Percentiles rank a stretch among this genome's conserved stretches.
phyloP scores from a whole-genome alignment of 2,797 vertebrate genomes.

The Pterois miles region DNA sequence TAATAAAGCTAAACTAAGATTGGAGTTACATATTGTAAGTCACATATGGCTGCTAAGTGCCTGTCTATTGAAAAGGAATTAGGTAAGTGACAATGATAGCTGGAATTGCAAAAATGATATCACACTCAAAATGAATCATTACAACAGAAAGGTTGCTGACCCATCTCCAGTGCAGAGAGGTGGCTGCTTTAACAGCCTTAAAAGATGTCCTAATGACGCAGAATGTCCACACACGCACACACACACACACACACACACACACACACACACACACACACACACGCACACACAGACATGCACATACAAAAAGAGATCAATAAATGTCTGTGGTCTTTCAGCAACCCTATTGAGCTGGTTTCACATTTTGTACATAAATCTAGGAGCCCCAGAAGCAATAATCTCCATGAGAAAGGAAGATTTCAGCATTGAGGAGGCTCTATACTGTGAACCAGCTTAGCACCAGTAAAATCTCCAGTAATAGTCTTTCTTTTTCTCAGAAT shows the following conservation, averaged over 20 bases:
- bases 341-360: conserved; percentile 16
- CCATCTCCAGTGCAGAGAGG: neutral
- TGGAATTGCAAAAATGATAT: neutral
- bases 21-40: neutral
- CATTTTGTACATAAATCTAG: conserved; percentile 32
- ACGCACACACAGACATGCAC: too few relatives aligned
- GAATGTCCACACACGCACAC: conserved; percentile 12
- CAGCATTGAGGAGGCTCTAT: neutral
- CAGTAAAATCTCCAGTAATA: conserved; percentile 1
- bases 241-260: too few relatives aligned
- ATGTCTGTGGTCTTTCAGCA: too few relatives aligned
- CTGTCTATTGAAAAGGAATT: neutral
- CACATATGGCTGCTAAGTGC: neutral
- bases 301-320: too few relatives aligned
- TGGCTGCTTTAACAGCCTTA: neutral
- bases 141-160: too few relatives aligned
- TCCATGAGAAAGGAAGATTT: conserved; percentile 49
- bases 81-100: neutral
- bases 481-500: neutral
- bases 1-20: neutral
- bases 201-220: conserved; percentile 8
- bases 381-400: conserved; percentile 31
- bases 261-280: too few relatives aligned
- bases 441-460: neutral
- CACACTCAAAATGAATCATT: too few relatives aligned